Base-by-base conservation (phyloP, 2,113 vertebrate genomes). In the Falco punctatus region DNA sequence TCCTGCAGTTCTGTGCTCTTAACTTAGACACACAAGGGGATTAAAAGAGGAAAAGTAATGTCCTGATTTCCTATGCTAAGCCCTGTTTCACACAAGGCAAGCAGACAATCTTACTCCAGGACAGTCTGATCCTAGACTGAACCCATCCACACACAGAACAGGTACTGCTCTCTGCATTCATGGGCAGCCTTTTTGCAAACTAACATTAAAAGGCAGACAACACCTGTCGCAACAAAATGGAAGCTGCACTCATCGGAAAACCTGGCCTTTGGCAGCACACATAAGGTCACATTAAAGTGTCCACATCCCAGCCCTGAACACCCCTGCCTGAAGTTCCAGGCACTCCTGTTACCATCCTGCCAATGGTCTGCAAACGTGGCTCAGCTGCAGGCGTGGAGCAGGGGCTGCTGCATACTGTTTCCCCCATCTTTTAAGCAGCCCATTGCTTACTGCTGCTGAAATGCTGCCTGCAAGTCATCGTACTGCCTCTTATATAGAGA, bases 341-440 rank as follows among this genome's bases (percentile, higher is more conserved):
- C 46, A 13, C 61, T 59, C 14, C 46, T 18, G 27, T 10, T 10
- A 16, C 40, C 2, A 1, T 7, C 19, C 40, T 18, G 61, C 28
- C 55, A 11, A 15, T 0, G 70, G 0, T 10, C 26, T 74, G 61
- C 61, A 24, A 38, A 17, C 0, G 5, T 3, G 38, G 57, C 72
- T 62, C 44, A n/a, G 77, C 70, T 44, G n/a, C 46, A 5, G 69
- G 69, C 33, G 10, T 1, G 1, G 55, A 65, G 81, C 59, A 52
- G 42, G 22, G 12, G 8, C 71, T 55, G 69, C 65, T n/a, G 22
- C 46, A 3, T 5, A 19, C 44, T 2, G 23, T 10, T 16, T 27
- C 42, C 4, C 19, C 30, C 28, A 69, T 46, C 26, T 55, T 71
- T 71, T 9, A 44, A 38, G 64, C 23, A 83, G 33, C 42, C 32